Evolutionary conservation across 2,113 vertebrate genomes (phyloP).

Genomic region (Morone saxatilis): DNA sequence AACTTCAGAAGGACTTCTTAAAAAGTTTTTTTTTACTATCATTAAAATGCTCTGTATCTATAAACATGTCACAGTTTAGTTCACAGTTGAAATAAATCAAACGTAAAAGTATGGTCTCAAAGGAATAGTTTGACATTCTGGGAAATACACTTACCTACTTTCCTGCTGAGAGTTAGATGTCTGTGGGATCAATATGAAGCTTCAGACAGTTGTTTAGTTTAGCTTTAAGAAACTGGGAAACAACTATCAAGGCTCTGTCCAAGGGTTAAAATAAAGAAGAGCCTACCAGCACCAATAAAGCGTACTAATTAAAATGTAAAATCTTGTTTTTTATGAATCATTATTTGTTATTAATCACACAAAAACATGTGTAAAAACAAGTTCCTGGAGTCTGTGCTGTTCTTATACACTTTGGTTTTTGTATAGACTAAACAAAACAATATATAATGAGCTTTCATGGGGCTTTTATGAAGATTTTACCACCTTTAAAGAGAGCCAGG

Average conservation of each 20-base stretch:
- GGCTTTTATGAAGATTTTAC: conserved; percentile 13
- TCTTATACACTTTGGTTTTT: neutral
- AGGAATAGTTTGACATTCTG: conserved; percentile 4
- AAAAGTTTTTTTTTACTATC: too few relatives aligned
- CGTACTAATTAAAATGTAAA: neutral
- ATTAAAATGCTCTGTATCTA: conserved; percentile 30
- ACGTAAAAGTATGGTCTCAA: neutral
- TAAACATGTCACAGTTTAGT: conserved; percentile 41
- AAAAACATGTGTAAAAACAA: neutral
- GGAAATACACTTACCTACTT: neutral
- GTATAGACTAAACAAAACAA: neutral
- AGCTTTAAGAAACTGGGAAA: conserved; percentile 1
- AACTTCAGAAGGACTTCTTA: neutral
- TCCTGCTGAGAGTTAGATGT: too few relatives aligned
- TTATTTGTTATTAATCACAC: too few relatives aligned
- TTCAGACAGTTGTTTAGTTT: neutral
- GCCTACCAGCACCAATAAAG: neutral
- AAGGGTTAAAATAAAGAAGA: neutral
- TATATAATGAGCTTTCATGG: neutral
- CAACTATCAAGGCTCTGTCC: neutral
- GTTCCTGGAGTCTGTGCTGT: neutral
- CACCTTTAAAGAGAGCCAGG: neutral
- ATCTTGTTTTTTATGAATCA: neutral
- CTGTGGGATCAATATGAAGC: neutral
- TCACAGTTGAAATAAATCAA: conserved; percentile 33